Base-by-base conservation (phyloP, 2,113 vertebrate genomes). In the Gila orcuttii region DNA sequence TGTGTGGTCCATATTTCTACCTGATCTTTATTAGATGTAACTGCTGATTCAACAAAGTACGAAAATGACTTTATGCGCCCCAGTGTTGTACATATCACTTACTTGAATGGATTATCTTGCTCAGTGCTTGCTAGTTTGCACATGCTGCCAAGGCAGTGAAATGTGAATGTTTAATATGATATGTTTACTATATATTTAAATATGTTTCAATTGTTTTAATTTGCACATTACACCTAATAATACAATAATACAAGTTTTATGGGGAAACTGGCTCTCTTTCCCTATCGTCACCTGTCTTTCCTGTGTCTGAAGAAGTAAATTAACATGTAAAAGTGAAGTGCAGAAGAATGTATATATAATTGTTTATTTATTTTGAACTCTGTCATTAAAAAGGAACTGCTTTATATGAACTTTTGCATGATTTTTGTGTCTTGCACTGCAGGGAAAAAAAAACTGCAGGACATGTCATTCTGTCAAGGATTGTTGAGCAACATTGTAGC, bases 301-400 rank as follows among this genome's bases (percentile, higher is more conserved):
- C 15, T 59, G 23, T 79, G 1, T 33, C 21, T 60, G 6, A 60
- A 60, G 2, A 60, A 19, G 2, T n/a, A 77, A 57, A 78, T 33
- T 23, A 1, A 55, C 11, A 12, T 57, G 55, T 59, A 23, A 28
- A 33, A 66, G 28, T 82, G 3, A 78, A 78, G 1, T 50, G 25
- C 25, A 68, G 8, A 17, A 64, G 13, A 80, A 60, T 82, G 6
- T 73, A 19, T 39, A 25, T 73, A 57, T 52, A 15, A 39, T 39
- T 69, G 52, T 69, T 45, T 83, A 83, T 83, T 83, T 83, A 83
- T 83, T 73, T 59, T 73, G 11, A 73, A 39, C 17, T 39, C 7
- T 47, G 31, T 68, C 9, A 82, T 31, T 68, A 82, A 82, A 69
- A 82, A 68, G 0, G 31, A 66, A 6, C 4, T 10, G 11, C 21